Base-by-base conservation (phyloP, 2,888 invertebrate genomes). In the Germaria angustata region DNA sequence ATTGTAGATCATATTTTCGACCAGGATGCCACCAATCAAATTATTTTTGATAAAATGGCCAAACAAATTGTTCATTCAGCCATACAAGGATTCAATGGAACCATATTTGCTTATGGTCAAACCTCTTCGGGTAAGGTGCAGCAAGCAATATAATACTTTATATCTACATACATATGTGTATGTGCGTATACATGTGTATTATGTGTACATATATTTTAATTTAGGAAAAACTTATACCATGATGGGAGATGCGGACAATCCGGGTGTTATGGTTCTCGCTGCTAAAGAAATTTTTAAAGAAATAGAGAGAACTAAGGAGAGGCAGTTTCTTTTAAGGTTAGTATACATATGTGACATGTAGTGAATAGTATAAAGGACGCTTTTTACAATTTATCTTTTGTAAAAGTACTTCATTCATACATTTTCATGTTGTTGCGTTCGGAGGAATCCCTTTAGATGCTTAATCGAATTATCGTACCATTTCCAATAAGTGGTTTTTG, bases 41-140 rank as follows among this genome's bases (percentile, higher is more conserved):
- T 93, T 65, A 93, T 96, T 0, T 96, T 95, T 88, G 90, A 94
- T 84, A 92, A 92, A 73, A 92, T 95, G 84, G 95, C 95, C 0
- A 93, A 93, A 86, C 95, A 95, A 0, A 94, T 96, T 82, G 94
- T 96, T 2, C 92, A 94, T 82, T 93, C 95, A 0, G 94, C 95
- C 0, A 92, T 95, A 13, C 93, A 93, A 83, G 96, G 96, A 2
- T 94, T 96, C 86, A 96, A 96, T 89, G 97, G 96, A 1, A 97
- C 97, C 0, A 94, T 98, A 84, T 96, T 98, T 92, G 97, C 97
- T 0, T 98, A 98, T 89, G 97, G 97, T 7, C 97, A 97, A 90
- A 97, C 97, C 4, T 95, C 96, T 0, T 97, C 97, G 0, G 98
- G 97, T 69, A 84, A 32, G n/a, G n/a, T n/a, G n/a, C n/a, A n/a